phyloP scores from a whole-genome alignment of 2,888 invertebrate species.

The Melieria picta region DNA sequence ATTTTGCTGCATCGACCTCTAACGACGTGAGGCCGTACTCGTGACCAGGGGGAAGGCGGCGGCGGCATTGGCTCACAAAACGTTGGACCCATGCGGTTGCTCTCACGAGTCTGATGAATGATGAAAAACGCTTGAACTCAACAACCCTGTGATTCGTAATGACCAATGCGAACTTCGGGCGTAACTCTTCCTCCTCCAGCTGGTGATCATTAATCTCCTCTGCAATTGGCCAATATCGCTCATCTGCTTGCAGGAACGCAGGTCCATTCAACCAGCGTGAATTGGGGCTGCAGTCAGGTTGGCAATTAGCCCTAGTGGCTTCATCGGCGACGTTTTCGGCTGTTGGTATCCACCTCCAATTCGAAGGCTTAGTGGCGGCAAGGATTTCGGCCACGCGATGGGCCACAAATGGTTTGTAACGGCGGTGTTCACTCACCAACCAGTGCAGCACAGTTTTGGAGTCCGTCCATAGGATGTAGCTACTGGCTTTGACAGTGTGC shows the following conservation, averaged over 20 bases:
- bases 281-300: slow-evolving; percentile 1
- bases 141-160: not conserved
- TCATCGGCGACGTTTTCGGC: slow-evolving; percentile 46
- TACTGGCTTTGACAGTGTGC: slow-evolving; percentile 9
- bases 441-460: slow-evolving; percentile 29
- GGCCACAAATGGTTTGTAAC: slow-evolving; percentile 31
- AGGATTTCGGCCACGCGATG: slow-evolving; percentile 43
- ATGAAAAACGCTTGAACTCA: not conserved
- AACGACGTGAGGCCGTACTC: not conserved
- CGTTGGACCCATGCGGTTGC: not conserved
- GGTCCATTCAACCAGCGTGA: slow-evolving; percentile 28
- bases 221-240: slow-evolving; percentile 8
- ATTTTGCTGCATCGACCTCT: not conserved
- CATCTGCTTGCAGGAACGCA: not conserved
- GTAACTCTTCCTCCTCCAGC: not conserved
- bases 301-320: slow-evolving; percentile 37
- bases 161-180: not conserved
- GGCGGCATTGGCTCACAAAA: not conserved
- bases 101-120: not conserved
- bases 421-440: slow-evolving; percentile 20
- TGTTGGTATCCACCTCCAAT: slow-evolving; percentile 48
- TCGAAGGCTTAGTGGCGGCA: slow-evolving; percentile 30
- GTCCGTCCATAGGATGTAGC: slow-evolving; percentile 25
- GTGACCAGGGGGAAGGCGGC: not conserved
- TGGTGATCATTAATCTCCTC: not conserved